phyloP scores from a whole-genome alignment of 2,888 invertebrate species.

The Sthenelais limicola region DNA sequence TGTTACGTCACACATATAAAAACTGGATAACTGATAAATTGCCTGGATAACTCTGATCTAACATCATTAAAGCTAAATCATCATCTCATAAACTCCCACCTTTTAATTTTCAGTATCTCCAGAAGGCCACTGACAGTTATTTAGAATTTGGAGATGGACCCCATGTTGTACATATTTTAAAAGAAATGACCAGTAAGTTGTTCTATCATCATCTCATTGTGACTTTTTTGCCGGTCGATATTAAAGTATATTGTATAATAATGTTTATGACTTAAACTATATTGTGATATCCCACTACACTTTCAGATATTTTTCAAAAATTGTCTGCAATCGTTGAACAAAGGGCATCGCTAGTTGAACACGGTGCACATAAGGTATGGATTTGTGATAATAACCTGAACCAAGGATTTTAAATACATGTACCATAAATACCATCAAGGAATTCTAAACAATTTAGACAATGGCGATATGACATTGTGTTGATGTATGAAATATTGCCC shows the following conservation, averaged over 20 bases:
- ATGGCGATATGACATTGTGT: no score
- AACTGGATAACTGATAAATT: no score
- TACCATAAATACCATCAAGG: no score
- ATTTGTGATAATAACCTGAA: no score
- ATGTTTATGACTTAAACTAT: no score
- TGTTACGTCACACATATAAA: slow-evolving; percentile 1
- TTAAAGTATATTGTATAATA: slow-evolving; percentile 8
- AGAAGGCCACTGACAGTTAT: slow-evolving; percentile 65
- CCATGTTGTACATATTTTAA: slow-evolving; percentile 67
- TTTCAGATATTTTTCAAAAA: slow-evolving; percentile 71
- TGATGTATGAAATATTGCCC: no score
- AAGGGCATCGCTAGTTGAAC: slow-evolving; percentile 63
- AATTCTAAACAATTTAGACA: no score
- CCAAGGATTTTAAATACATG: no score
- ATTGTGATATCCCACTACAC: no score
- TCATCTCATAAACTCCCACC: slow-evolving; percentile 35
- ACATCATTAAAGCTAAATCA: no score
- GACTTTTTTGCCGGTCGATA: background rate
- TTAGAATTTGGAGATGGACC: slow-evolving; percentile 63
- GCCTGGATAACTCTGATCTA: no score
- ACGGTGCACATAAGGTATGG: slow-evolving; percentile 62
- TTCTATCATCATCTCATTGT: background rate
- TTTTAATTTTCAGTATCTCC: slow-evolving; percentile 59
- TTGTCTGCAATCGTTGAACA: slow-evolving; percentile 63
- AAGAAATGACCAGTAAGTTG: slow-evolving; percentile 70